Percentiles rank a stretch among this genome's conserved stretches.
Evolutionary conservation across 2,888 invertebrate genomes (phyloP).

Genomic region (Lasioglossum oenotherae): DNA sequence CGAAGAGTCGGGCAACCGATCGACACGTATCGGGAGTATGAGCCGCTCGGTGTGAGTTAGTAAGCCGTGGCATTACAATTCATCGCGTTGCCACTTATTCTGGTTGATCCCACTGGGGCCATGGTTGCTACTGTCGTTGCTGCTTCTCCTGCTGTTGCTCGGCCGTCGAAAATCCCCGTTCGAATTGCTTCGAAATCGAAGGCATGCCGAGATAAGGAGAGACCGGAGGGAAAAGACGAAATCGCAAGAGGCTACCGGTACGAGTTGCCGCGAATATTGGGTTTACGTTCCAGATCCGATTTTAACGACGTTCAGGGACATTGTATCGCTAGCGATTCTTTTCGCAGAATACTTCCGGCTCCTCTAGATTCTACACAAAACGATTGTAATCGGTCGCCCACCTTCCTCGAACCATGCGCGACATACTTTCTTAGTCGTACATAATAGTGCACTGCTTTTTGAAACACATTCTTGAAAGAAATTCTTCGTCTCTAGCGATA

Average conservation of each 20-base stretch:
- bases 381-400: background rate
- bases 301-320: conserved; percentile 27
- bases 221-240: conserved; percentile 19
- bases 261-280: conserved; percentile 31
- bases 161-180: conserved; percentile 11
- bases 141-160: background rate
- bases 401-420: background rate
- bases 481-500: too few relatives aligned
- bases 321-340: background rate
- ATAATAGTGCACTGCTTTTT: too few relatives aligned
- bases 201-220: background rate
- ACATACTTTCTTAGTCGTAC: too few relatives aligned
- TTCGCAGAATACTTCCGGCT: background rate
- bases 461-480: too few relatives aligned
- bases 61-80: conserved; percentile 19
- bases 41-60: background rate
- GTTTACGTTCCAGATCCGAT: conserved; percentile 41
- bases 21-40: background rate
- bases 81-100: conserved; percentile 4
- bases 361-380: background rate
- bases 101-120: background rate
- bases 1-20: background rate
- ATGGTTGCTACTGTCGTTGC: background rate
- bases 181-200: conserved; percentile 35
- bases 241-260: conserved; percentile 11